These are phyloP conservation scores for Neofelis nebulosa DNA, from an alignment of 2,113 vertebrate genomes.

Conservation along the genomic window DNA sequence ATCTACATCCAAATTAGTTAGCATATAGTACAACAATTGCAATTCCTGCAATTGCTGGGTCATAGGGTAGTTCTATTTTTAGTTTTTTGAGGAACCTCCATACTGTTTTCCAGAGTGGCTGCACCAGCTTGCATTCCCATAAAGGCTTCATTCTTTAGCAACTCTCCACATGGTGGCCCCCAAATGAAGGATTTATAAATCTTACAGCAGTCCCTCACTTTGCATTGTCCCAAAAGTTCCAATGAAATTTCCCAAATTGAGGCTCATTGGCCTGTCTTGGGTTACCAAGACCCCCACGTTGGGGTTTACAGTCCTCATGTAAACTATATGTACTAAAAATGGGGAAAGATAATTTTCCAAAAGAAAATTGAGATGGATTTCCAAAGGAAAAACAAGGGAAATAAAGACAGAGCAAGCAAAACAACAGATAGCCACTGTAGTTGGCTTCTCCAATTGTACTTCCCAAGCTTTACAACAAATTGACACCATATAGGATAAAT, in stretches of 20 bases:
- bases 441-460: background rate
- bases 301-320: background rate
- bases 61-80: too few relatives aligned
- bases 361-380: background rate
- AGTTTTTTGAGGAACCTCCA: too few relatives aligned
- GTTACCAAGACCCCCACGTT: background rate
- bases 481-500: background rate
- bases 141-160: background rate
- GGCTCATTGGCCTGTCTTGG: background rate
- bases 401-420: background rate
- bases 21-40: too few relatives aligned
- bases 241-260: background rate
- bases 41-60: too few relatives aligned
- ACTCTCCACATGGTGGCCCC: background rate
- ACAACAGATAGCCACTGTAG: background rate
- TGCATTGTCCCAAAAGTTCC: conserved; percentile 12
- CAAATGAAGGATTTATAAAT: background rate
- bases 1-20: too few relatives aligned
- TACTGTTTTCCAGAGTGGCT: too few relatives aligned
- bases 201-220: background rate
- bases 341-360: background rate
- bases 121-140: background rate
- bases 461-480: background rate
- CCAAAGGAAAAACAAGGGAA: background rate
- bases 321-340: background rate